These are phyloP conservation scores for Urosaurus nigricauda DNA, from an alignment of 2,797 vertebrate genomes.

Conservation along the genomic window DNA sequence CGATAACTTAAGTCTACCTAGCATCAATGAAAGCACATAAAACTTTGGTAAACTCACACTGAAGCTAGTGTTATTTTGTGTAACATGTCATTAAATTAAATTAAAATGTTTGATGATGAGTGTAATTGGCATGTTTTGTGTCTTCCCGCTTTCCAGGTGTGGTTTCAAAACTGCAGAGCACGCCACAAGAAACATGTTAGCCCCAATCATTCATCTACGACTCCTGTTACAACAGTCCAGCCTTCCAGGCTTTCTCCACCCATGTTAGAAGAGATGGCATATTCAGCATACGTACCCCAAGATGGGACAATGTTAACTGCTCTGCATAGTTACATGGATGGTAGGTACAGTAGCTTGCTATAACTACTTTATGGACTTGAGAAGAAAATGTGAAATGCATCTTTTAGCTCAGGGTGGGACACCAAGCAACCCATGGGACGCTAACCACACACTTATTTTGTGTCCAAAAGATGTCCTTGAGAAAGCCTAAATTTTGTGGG, in stretches of 20 bases:
- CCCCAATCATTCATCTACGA: slow-evolving; percentile 87
- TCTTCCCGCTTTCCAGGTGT: slow-evolving; percentile 84
- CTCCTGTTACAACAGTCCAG: slow-evolving; percentile 85
- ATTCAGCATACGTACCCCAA: slow-evolving; percentile 88
- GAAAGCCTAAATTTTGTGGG: slow-evolving; percentile 15
- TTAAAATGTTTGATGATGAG: slow-evolving; percentile 12
- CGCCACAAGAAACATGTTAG: slow-evolving; percentile 97
- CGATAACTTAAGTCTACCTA: neutral
- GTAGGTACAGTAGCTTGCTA: slow-evolving; percentile 78
- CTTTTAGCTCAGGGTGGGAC: neutral
- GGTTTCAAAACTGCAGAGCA: slow-evolving; percentile 98
- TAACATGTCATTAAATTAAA: neutral
- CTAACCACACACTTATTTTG: slow-evolving; percentile 18
- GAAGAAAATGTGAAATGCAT: neutral
- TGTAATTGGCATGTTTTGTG: neutral
- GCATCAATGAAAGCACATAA: neutral
- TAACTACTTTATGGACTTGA: neutral
- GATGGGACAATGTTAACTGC: slow-evolving; percentile 92
- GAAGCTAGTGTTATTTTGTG: slow-evolving; percentile 3
- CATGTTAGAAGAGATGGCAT: slow-evolving; percentile 91
- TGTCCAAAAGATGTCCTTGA: neutral
- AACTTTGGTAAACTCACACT: neutral
- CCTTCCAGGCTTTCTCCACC: slow-evolving; percentile 87
- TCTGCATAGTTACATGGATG: slow-evolving; percentile 93
- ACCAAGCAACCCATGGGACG: slow-evolving; percentile 16